Percentiles rank a stretch among this genome's conserved stretches.
Evolutionary conservation across 1,140 invertebrate genomes (phyloP).

Genomic region (Ceratina australensis): DNA sequence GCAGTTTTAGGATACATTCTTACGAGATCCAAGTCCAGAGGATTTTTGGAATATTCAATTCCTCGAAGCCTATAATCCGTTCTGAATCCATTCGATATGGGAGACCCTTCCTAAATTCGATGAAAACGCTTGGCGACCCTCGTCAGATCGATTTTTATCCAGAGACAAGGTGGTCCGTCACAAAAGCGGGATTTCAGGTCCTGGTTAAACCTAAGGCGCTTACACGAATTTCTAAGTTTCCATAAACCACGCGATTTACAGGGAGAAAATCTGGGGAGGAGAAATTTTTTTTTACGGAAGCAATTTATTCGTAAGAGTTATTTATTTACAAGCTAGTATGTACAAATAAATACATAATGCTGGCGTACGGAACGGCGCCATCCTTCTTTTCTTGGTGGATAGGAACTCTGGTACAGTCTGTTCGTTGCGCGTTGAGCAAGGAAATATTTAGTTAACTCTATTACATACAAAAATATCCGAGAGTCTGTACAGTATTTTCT

Average conservation of each 20-base stretch:
- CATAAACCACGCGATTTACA: background rate
- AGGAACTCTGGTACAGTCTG: slow-evolving; percentile 79
- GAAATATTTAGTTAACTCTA: slow-evolving; percentile 9
- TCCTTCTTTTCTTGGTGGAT: slow-evolving; percentile 61
- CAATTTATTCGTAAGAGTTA: slow-evolving; percentile 45
- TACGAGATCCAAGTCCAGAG: background rate
- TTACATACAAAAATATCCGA: slow-evolving; percentile 50
- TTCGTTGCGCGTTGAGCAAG: slow-evolving; percentile 75
- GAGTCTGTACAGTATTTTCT: slow-evolving; percentile 34
- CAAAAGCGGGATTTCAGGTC: slow-evolving; percentile 14
- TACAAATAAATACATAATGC: slow-evolving; percentile 79
- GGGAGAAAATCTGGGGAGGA: too few relatives aligned
- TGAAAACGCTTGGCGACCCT: slow-evolving; percentile 1
- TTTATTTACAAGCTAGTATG: slow-evolving; percentile 68
- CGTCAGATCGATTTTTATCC: slow-evolving; percentile 22
- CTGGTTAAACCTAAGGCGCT: background rate
- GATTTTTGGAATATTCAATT: background rate
- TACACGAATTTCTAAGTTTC: background rate
- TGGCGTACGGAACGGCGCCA: slow-evolving; percentile 11
- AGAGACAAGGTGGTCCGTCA: background rate
- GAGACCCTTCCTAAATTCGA: slow-evolving; percentile 8
- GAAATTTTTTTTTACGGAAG: background rate
- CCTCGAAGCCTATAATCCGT: background rate
- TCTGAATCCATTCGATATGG: slow-evolving; percentile 26
- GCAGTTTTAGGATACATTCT: too few relatives aligned